Conservation (phyloP, 2,888 invertebrate species). For the Calliscelio sp. region DNA sequence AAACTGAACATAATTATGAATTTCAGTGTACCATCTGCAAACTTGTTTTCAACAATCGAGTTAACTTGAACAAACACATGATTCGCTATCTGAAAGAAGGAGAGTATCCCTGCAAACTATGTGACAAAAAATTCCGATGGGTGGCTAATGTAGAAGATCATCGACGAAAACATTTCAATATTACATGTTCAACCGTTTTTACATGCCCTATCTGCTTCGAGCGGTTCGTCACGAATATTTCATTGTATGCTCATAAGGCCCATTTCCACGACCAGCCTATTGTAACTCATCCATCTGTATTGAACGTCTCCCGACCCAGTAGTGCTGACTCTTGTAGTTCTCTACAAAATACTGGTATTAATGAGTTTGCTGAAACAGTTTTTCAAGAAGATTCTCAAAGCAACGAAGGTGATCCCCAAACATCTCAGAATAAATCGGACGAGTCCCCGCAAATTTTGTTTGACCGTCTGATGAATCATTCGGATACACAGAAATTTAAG, state of each 20-base stretch:
- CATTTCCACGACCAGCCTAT: conserved; percentile 71
- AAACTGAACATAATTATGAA: conserved; percentile 11
- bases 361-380: conserved; percentile 32
- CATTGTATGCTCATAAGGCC: conserved; percentile 62
- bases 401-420: neutral
- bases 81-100: conserved; percentile 60
- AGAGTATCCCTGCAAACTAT: conserved; percentile 54
- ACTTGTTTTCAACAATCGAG: conserved; percentile 51
- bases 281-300: neutral
- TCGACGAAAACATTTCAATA: conserved; percentile 63
- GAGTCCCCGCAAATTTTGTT: no score
- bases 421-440: no score
- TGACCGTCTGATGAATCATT: no score
- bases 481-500: conserved; percentile 32
- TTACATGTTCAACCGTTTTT: conserved; percentile 48
- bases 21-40: conserved; percentile 63
- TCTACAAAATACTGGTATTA: conserved; percentile 39
- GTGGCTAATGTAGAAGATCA: conserved; percentile 64
- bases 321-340: neutral
- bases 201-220: conserved; percentile 61
- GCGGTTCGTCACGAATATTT: conserved; percentile 56
- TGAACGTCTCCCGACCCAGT: neutral
- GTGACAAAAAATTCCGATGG: conserved; percentile 64
- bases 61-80: conserved; percentile 48
- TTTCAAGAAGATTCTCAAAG: conserved; percentile 28